These are phyloP conservation scores for Sitta europaea DNA, from an alignment of 2,113 vertebrate genomes.

Conservation along the genomic window DNA sequence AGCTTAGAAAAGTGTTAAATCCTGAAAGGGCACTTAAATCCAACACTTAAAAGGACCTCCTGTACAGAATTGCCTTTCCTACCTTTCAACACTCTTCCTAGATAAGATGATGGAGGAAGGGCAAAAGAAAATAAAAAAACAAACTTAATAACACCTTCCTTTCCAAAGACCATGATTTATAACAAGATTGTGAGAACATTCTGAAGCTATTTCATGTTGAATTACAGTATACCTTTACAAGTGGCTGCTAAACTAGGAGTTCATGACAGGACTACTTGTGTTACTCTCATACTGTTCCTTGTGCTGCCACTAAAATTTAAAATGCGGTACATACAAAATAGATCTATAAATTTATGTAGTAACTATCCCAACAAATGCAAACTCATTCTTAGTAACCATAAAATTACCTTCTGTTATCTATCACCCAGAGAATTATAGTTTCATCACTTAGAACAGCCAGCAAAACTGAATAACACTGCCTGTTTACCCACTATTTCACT, in stretches of 20 bases:
- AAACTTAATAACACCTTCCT: slow-evolving; percentile 79
- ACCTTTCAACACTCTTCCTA: slow-evolving; percentile 63
- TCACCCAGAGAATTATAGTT: slow-evolving; percentile 81
- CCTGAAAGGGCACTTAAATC: slow-evolving; percentile 65
- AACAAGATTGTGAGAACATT: slow-evolving; percentile 77
- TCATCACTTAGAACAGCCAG: slow-evolving; percentile 71
- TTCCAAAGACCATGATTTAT: slow-evolving; percentile 76
- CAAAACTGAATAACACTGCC: slow-evolving; percentile 68
- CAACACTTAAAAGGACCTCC: slow-evolving; percentile 64
- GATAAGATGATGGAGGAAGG: slow-evolving; percentile 75
- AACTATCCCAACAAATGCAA: slow-evolving; percentile 84
- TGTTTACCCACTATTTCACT: slow-evolving; percentile 57
- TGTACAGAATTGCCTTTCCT: slow-evolving; percentile 71
- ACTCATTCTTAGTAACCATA: slow-evolving; percentile 83
- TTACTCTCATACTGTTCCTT: slow-evolving; percentile 68
- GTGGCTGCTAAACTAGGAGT: slow-evolving; percentile 71
- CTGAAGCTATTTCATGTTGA: slow-evolving; percentile 82
- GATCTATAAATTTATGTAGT: slow-evolving; percentile 84
- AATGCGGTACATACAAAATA: slow-evolving; percentile 80
- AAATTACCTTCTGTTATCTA: slow-evolving; percentile 87
- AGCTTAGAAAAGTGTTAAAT: slow-evolving; percentile 44
- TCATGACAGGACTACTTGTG: slow-evolving; percentile 64
- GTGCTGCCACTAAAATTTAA: slow-evolving; percentile 79
- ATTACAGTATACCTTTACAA: slow-evolving; percentile 79
- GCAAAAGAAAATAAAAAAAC: slow-evolving; percentile 71